Conservation (phyloP, 1,140 invertebrate genomes). For the Bicyclus anynana region DNA sequence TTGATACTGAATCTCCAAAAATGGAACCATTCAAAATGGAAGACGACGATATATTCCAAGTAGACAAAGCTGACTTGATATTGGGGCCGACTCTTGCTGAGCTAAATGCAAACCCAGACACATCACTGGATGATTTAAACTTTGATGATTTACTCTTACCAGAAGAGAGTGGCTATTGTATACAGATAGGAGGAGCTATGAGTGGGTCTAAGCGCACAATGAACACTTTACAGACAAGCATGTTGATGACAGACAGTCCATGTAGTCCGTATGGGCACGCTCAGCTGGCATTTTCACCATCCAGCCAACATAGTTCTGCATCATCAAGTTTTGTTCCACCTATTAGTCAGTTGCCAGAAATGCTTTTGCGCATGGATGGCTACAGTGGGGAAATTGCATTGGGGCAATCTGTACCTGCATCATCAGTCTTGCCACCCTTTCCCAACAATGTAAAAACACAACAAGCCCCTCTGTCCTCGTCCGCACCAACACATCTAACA, state of each 20-base stretch:
- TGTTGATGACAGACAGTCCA: constrained; percentile 66
- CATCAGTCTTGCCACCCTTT: constrained; percentile 66
- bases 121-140: constrained; percentile 87
- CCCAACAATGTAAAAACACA: constrained; percentile 68
- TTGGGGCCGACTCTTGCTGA: constrained; percentile 91
- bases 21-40: constrained; percentile 86
- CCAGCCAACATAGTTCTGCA: constrained; percentile 77
- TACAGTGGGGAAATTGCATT: constrained; percentile 72
- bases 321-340: constrained; percentile 78
- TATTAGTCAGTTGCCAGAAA: constrained; percentile 80
- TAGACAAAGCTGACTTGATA: constrained; percentile 91
- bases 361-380: constrained; percentile 81
- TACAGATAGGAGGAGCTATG: constrained; percentile 73
- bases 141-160: constrained; percentile 90
- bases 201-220: constrained; percentile 56
- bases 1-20: constrained; percentile 75
- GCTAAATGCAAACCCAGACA: constrained; percentile 91
- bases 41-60: constrained; percentile 93
- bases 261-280: constrained; percentile 66
- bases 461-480: constrained; percentile 86
- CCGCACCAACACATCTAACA: constrained; percentile 89
- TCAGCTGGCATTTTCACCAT: constrained; percentile 77
- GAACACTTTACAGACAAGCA: constrained; percentile 66
- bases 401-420: constrained; percentile 80
- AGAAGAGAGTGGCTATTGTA: constrained; percentile 79